Conservation (phyloP, 53 echinoderm and acorn worm species). For the Actinopyga echinites region DNA sequence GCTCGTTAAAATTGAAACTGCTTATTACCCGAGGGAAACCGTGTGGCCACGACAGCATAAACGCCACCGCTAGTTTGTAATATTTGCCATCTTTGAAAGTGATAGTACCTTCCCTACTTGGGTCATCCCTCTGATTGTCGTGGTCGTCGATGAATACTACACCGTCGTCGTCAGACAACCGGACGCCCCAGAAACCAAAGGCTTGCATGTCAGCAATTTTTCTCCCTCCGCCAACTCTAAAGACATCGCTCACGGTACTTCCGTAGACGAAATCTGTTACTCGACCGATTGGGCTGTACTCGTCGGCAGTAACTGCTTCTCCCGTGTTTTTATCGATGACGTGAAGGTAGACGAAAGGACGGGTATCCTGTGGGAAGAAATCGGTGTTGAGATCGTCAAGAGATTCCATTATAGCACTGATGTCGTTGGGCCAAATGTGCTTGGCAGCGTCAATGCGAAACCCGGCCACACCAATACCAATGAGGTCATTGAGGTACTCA, state of each 20-base stretch:
- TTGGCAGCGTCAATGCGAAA: constrained; percentile 85
- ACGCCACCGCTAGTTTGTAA: constrained; percentile 80
- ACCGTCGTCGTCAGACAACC: constrained; percentile 44
- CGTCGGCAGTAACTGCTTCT: constrained; percentile 60
- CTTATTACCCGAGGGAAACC: constrained; percentile 83
- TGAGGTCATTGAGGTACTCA: constrained; percentile 69
- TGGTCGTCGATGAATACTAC: constrained; percentile 78
- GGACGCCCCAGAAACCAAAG: constrained; percentile 1
- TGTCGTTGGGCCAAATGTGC: constrained; percentile 93
- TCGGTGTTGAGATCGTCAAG: constrained; percentile 63
- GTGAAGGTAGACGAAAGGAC: constrained; percentile 63
- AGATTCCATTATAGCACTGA: constrained; percentile 38
- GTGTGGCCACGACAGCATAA: constrained; percentile 84
- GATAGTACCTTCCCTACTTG: constrained; percentile 49
- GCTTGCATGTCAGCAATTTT: constrained; percentile 19
- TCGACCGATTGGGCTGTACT: constrained; percentile 68
- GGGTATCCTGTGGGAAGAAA: constrained; percentile 47
- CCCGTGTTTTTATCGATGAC: constrained; percentile 78
- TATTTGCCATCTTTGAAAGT: constrained; percentile 46
- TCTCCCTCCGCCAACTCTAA: constrained; percentile 22
- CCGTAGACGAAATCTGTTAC: constrained; percentile 91
- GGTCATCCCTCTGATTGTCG: constrained; percentile 85
- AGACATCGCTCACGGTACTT: constrained; percentile 7
- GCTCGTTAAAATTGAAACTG: constrained; percentile 63
- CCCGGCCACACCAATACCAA: constrained; percentile 73